Percentiles rank a stretch among this genome's conserved stretches.
These are phyloP conservation scores for Tenualosa ilisha DNA, from an alignment of 2,797 vertebrate genomes.

Conservation along the genomic window DNA sequence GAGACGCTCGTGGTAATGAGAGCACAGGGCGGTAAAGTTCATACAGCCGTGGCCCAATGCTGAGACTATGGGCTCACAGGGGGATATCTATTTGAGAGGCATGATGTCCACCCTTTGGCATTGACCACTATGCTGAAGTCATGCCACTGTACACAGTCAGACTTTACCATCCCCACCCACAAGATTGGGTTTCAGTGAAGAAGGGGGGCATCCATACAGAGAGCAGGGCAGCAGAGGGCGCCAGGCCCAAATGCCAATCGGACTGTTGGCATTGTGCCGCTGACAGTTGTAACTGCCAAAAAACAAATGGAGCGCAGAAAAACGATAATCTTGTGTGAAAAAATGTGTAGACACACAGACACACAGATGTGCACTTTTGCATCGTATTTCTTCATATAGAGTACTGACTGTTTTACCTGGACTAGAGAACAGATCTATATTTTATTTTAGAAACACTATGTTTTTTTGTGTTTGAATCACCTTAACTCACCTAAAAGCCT, in stretches of 20 bases:
- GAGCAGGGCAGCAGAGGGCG: neutral
- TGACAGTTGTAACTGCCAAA: too few species aligned
- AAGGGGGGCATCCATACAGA: neutral
- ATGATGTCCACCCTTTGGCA: neutral
- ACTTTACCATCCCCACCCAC: neutral
- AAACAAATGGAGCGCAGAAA: too few species aligned
- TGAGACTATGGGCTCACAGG: neutral
- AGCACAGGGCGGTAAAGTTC: neutral
- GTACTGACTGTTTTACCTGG: too few species aligned
- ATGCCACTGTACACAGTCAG: neutral
- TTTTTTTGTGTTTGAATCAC: too few species aligned
- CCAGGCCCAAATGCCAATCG: neutral
- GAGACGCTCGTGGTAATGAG: neutral
- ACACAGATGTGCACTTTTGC: too few species aligned
- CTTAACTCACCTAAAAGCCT: too few species aligned
- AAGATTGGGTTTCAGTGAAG: neutral
- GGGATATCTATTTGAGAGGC: neutral
- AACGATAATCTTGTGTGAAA: too few species aligned
- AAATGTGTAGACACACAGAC: too few species aligned
- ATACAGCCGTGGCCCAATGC: neutral
- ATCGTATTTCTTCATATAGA: too few species aligned
- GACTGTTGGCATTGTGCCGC: too few species aligned
- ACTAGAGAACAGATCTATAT: too few species aligned
- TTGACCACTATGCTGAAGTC: neutral
- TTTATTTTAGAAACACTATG: too few species aligned